Conservation (phyloP, 1,140 invertebrate genomes). For the Caenorhabditis brenneri region DNA sequence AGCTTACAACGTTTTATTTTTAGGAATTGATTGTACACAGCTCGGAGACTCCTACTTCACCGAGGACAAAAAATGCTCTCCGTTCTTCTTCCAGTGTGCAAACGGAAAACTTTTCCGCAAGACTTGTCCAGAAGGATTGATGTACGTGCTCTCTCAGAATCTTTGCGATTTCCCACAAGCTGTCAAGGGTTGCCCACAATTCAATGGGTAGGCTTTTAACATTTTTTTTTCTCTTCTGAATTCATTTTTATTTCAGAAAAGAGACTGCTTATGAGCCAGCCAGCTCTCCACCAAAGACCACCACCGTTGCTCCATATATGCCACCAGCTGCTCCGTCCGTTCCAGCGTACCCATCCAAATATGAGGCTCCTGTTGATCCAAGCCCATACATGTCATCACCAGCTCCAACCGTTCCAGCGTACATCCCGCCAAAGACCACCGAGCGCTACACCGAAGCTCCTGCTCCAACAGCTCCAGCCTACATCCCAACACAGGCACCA, state of each 20-base stretch:
- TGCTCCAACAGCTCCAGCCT: not conserved
- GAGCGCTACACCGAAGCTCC: not conserved
- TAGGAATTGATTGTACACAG: not conserved
- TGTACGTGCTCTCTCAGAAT: not conserved
- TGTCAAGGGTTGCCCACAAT: not conserved
- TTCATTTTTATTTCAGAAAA: not conserved
- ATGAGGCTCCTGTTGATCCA: not conserved
- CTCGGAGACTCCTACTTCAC: not conserved
- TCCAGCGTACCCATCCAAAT: not conserved
- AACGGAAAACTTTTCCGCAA: conserved; percentile 22
- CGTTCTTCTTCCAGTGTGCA: not conserved
- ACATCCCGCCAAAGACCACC: not conserved
- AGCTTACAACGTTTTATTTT: not conserved
- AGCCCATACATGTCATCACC: not conserved
- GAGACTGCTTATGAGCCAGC: not conserved
- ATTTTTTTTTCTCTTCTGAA: too few species aligned
- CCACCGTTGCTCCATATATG: not conserved
- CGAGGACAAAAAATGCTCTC: not conserved
- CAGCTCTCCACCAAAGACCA: not conserved
- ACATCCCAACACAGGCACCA: not conserved
- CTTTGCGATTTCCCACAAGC: not conserved
- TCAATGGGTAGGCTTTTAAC: not conserved
- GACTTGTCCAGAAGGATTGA: not conserved
- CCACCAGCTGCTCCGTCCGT: not conserved
- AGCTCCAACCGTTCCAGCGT: not conserved